phyloP scores from a whole-genome alignment of 2,113 vertebrate species.

The Antigone vipio region DNA sequence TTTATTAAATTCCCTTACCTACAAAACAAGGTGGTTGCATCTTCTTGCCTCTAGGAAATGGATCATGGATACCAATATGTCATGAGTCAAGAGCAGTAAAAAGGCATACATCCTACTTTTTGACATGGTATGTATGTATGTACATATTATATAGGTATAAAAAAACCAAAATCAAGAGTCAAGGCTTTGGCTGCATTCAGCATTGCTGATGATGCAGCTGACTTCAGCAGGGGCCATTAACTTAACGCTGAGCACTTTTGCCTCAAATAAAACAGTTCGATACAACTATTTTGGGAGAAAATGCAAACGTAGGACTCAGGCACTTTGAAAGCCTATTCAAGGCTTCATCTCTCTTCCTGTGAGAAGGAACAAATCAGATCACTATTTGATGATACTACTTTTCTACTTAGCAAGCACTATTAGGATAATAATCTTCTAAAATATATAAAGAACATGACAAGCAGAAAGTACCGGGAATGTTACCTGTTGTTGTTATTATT shows the following conservation, averaged over 20 bases:
- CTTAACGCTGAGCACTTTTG: conserved; percentile 34
- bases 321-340: conserved; percentile 34
- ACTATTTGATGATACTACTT: not conserved
- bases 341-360: conserved; percentile 27
- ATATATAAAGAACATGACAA: not conserved
- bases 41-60: not conserved
- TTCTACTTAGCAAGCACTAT: conserved; percentile 24
- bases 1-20: not conserved
- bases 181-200: not conserved
- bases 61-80: not conserved
- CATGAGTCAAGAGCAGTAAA: not conserved
- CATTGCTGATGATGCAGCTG: conserved; percentile 34
- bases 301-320: not conserved
- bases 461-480: not conserved
- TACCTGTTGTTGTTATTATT: not conserved
- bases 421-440: not conserved
- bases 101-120: not conserved
- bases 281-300: conserved; percentile 57
- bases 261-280: conserved; percentile 49
- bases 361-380: conserved; percentile 7
- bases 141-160: not conserved
- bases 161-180: not conserved
- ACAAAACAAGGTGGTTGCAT: not conserved
- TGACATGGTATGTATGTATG: not conserved
- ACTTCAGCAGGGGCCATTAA: conserved; percentile 50